Evolutionary conservation across 2,113 vertebrate species (phyloP).

Genomic region (Mobula hypostoma): DNA sequence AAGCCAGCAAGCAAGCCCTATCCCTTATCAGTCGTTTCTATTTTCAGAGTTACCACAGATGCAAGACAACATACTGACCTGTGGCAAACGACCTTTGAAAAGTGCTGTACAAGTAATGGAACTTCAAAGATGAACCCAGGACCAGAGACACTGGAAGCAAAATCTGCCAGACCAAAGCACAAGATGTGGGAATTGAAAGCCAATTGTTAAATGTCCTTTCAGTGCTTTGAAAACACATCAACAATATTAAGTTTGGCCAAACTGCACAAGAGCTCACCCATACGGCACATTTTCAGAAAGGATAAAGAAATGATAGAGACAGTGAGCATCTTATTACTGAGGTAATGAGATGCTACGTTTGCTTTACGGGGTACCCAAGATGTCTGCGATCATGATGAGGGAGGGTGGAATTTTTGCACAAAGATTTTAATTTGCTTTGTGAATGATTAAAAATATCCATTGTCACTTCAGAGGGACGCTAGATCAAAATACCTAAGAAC

Average conservation of each 20-base stretch:
- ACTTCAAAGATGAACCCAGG: neutral
- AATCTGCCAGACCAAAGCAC: neutral
- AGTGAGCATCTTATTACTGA: neutral
- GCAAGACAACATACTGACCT: neutral
- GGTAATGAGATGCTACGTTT: neutral
- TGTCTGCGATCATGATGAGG: neutral
- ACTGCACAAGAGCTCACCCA: constrained; percentile 1
- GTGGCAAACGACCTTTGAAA: neutral
- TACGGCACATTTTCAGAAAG: neutral
- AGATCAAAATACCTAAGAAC: neutral
- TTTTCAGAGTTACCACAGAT: neutral
- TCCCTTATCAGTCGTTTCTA: neutral
- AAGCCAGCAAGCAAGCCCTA: too few species aligned
- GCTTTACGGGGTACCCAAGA: neutral
- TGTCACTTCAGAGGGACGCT: neutral
- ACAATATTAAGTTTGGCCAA: neutral
- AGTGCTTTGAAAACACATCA: neutral
- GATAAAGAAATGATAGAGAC: neutral
- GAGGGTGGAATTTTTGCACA: neutral
- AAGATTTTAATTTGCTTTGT: neutral
- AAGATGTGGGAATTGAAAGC: neutral
- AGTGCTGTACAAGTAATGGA: neutral
- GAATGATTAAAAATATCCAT: neutral
- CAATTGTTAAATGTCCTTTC: neutral
- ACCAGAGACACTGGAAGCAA: neutral